Evolutionary conservation across 2,797 vertebrate genomes (phyloP), one percentile per base, ranked within the genome.

Genomic region (Sus cebifrons): DNA sequence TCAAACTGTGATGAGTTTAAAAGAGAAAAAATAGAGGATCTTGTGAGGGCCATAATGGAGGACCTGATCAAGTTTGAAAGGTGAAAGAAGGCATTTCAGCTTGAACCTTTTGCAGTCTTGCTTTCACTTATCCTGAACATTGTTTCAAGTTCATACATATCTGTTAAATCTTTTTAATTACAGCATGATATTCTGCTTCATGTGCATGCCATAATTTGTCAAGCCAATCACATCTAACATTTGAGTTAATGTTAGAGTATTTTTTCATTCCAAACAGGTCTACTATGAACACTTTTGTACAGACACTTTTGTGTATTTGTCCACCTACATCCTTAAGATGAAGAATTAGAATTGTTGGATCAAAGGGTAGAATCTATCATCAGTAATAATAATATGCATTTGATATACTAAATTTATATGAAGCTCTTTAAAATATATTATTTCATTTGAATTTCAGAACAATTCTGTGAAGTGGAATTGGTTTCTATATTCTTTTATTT

Each of bases 371-470:
- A 56, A 32, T 68, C 29, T 40, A 62, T 95, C 32, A 86, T 89
- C 21, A 81, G 4, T 74, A 78, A 91, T 81, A 83, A 20, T 77
- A 78, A 36, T 81, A 58, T 73, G 18, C 18, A 14, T 88, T 79
- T 95, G 67, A 29, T 27, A 20, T 85, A 32, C 49, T 29, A 73
- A 15, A 70, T 87, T 32, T 78, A 3, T 67, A 32, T 77, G 68
- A 92, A 88, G 52, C 9, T 29, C 11, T 82, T 67, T 73, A 54
- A 44, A 6, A n/a, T 54, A 75, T 25, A 21, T 73, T 68, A 78
- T 62, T 36, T 95, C 44, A 78, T 86, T 95, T 95, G 36, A 82
- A 75, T 84, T 87, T 91, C n/a, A 88, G 67, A 85, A 71, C 12
- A 88, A 12, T 92, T 92, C 54, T 65, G 18, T 82, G 29, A 79